phyloP scores from a whole-genome alignment of 2,113 vertebrate species.

The Spermophilus dauricus region DNA sequence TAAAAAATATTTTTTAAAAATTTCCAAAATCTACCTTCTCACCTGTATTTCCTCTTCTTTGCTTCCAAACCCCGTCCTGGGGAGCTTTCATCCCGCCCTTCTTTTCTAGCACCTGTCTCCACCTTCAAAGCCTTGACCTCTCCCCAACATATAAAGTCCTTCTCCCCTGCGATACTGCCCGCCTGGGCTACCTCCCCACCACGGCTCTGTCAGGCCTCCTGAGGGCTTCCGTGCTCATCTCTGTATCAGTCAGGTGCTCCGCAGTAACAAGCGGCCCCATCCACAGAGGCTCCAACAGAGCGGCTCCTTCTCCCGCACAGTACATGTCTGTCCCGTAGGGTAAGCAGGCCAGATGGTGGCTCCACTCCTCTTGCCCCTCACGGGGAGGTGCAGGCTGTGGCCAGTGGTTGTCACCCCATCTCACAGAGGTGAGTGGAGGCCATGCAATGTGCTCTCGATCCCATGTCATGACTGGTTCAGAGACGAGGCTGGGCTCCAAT shows the following conservation, averaged over 20 bases:
- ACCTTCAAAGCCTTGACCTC: background rate
- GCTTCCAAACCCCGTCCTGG: too few species aligned
- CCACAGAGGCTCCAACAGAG: background rate
- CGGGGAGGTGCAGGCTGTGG: fast-evolving
- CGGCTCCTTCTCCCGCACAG: background rate
- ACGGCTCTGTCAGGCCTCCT: background rate
- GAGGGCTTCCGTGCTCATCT: background rate
- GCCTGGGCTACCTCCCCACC: background rate
- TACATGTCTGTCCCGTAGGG: fast-evolving
- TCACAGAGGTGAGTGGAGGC: background rate
- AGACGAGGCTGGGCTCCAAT: background rate
- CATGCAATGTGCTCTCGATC: fast-evolving
- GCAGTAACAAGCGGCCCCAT: background rate
- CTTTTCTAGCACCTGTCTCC: background rate
- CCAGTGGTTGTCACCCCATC: fast-evolving
- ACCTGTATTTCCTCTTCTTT: background rate
- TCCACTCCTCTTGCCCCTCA: background rate
- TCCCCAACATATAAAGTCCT: background rate
- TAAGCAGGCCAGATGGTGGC: background rate
- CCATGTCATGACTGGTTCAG: fast-evolving
- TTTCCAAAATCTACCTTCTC: background rate
- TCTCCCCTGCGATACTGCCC: background rate
- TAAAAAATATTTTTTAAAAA: too few species aligned
- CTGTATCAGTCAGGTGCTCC: background rate
- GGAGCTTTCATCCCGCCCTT: background rate